Conservation (phyloP, 2,797 vertebrate genomes). For the Gallinago stenura region DNA sequence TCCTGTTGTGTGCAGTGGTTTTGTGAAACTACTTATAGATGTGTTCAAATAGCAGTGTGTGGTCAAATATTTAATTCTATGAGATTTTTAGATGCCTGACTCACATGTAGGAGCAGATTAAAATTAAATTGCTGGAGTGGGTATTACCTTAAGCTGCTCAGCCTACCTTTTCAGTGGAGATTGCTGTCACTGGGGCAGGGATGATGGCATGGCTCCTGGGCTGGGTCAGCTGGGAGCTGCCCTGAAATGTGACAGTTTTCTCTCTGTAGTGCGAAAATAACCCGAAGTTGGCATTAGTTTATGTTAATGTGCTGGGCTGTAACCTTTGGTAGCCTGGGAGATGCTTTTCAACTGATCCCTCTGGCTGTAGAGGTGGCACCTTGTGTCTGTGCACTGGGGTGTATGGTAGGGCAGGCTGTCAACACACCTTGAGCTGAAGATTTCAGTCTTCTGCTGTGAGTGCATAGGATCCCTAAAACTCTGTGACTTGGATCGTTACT, state of each 20-base stretch:
- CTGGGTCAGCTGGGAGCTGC: background rate
- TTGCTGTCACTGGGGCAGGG: background rate
- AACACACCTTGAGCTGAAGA: background rate
- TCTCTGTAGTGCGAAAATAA: background rate
- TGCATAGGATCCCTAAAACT: background rate
- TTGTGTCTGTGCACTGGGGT: background rate
- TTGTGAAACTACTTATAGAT: background rate
- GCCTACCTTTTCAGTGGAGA: background rate
- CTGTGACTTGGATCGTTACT: background rate
- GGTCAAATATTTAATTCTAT: background rate
- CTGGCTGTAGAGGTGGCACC: background rate
- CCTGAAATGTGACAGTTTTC: background rate
- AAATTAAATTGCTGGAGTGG: background rate
- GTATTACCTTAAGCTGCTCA: background rate
- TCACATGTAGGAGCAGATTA: fast-evolving
- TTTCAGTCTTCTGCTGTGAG: background rate
- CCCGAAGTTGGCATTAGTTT: background rate
- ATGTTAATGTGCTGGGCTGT: background rate
- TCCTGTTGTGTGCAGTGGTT: background rate
- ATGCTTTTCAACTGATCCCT: background rate
- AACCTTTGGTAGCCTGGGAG: background rate
- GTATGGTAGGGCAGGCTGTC: background rate
- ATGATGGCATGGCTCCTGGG: background rate
- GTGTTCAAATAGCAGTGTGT: background rate
- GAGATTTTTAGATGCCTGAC: background rate